phyloP scores from a whole-genome alignment of 2,113 vertebrate genomes.

The Tauraco erythrolophus region DNA sequence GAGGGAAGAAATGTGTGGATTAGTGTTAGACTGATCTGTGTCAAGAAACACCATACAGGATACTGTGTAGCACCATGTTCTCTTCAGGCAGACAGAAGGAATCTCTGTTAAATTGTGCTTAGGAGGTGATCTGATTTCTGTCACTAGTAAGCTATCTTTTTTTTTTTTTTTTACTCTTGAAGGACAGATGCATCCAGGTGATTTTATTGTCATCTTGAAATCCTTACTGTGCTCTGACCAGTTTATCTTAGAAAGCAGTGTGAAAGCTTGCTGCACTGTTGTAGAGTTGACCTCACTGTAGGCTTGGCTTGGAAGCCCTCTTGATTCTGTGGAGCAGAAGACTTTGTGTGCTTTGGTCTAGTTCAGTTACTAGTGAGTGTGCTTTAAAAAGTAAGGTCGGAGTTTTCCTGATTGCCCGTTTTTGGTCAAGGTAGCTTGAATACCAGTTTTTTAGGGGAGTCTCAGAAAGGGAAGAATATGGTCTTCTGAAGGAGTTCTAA shows the following conservation, averaged over 20 bases:
- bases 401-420: not conserved
- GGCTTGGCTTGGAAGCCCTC: not conserved
- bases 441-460: not conserved
- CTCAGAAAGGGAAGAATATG: not conserved
- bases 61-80: not conserved
- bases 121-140: not conserved
- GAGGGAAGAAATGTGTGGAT: not conserved
- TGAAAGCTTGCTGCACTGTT: not conserved
- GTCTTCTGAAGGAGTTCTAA: not conserved
- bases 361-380: not conserved
- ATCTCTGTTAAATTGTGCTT: not conserved
- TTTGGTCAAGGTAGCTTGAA: not conserved
- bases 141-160: not conserved
- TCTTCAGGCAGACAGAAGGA: not conserved
- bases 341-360: not conserved
- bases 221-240: not conserved
- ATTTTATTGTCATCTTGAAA: not conserved
- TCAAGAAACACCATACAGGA: not conserved
- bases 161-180: not conserved
- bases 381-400: not conserved
- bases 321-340: not conserved
- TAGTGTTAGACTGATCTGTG: not conserved
- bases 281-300: not conserved
- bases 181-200: not conserved
- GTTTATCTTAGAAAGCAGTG: not conserved